Conservation (phyloP, 53 echinoderm and acorn worm species). For the Patiria pectinifera region DNA sequence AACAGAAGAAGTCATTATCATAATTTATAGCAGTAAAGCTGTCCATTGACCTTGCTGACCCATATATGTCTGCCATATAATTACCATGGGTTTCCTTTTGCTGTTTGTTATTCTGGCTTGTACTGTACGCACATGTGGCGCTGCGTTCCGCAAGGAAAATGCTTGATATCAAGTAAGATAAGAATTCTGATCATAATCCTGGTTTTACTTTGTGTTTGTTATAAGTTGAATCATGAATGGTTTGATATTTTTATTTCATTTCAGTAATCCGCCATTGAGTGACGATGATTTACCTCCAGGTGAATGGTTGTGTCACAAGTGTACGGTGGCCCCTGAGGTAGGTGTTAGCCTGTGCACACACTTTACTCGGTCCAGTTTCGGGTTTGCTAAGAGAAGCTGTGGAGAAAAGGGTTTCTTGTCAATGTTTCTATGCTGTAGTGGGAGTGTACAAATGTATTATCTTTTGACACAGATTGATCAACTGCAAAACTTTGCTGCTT, state of each 20-base stretch:
- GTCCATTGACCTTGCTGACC: conserved; percentile 47
- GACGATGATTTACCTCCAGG: conserved; percentile 92
- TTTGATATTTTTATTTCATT: background rate
- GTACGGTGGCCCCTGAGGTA: conserved; percentile 91
- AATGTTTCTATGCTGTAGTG: background rate
- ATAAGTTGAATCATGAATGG: too few species aligned
- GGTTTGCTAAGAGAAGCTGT: background rate
- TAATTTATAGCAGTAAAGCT: conserved; percentile 20
- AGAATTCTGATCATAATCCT: background rate
- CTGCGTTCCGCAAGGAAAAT: background rate
- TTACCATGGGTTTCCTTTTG: conserved; percentile 32
- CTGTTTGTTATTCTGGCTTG: background rate
- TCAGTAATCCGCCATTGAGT: conserved; percentile 89
- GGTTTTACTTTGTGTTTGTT: background rate
- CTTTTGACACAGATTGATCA: too few species aligned
- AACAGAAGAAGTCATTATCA: conserved; percentile 1
- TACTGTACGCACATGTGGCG: background rate
- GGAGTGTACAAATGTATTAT: background rate
- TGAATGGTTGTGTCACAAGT: conserved; percentile 98
- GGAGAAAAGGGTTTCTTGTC: background rate
- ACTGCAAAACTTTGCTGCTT: too few species aligned
- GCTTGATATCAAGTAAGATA: too few species aligned
- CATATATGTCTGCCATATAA: conserved; percentile 10
- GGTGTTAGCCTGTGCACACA: conserved; percentile 15
- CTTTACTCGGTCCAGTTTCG: background rate